These are phyloP conservation scores for Microctenopoma lineatum DNA, from an alignment of 2,797 vertebrate species.

Conservation along the genomic window DNA sequence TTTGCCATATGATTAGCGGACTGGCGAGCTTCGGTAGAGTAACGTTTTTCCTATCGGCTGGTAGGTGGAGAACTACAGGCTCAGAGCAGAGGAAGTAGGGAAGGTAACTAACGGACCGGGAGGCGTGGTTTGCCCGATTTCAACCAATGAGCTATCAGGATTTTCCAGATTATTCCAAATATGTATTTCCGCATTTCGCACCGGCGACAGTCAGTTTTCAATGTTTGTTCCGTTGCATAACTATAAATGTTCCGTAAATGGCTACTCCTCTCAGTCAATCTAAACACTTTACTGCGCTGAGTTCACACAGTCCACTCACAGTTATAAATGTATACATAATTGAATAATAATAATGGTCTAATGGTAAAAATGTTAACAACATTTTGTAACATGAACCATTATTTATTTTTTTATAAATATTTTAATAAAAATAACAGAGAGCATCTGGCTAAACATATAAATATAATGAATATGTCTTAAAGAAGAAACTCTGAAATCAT, in stretches of 20 bases:
- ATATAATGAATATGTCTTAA: no score
- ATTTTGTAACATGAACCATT: no score
- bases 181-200: constrained; percentile 76
- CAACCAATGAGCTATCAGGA: constrained; percentile 56
- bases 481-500: no score
- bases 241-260: constrained; percentile 56
- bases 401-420: no score
- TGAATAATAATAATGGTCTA: no score
- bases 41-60: constrained; percentile 32
- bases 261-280: constrained; percentile 22
- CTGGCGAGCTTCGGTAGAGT: constrained; percentile 7
- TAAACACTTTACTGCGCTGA: neutral
- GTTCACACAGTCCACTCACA: neutral
- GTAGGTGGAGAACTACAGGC: constrained; percentile 66
- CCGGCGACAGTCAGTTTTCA: constrained; percentile 4
- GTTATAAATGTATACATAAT: neutral
- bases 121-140: constrained; percentile 52
- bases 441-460: no score
- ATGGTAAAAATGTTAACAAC: no score
- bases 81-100: constrained; percentile 47
- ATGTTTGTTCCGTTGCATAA: constrained; percentile 71
- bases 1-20: constrained; percentile 90
- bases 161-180: constrained; percentile 69
- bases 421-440: no score
- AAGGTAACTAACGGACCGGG: constrained; percentile 53